Evolutionary conservation across 2,113 vertebrate species (phyloP), one percentile per base, ranked within the genome.

Genomic region (Hystrix brachyura): DNA sequence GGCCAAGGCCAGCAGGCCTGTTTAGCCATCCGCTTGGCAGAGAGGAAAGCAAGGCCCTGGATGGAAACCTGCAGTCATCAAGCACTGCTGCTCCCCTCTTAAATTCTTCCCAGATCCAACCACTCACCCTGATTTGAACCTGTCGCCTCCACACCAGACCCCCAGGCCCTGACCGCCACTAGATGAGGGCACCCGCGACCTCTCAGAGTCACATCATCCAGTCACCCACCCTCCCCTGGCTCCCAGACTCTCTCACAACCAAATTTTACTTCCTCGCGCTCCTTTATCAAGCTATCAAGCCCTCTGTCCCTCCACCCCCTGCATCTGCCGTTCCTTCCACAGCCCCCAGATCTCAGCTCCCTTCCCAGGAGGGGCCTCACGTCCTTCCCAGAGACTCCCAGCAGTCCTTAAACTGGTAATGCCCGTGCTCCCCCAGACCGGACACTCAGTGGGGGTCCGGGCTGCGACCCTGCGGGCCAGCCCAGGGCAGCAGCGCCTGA

Each of bases 51-150:
- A 15, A 71, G 25, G 64, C 34, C 78, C 19, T 0, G 4, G 12
- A 3, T 1, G 0, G 1, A 11, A 19, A 7, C 38, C 55, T 8
- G 7, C 14, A n/a, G 55, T 29, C 51, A 64, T 12, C 57, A 18
- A 71, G 59, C 10, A 51, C 29, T 65, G 17, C 64, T 25, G 25
- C 38, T 81, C 13, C 57, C 21, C 38, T 21, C 65, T 86, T 57
- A 38, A 62, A 71, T 34, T 67, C 60, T 48, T 53, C 79, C 46
- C n/a, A 57, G 13, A 79, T 32, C 32, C 32, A 10, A 72, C 65
- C 32, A 57, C n/a, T 7, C 46, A 53, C 17, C n/a, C 27, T 18
- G 38, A 32, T 29, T 23, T 62, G 46, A 92, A 55, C 19, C n/a
- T 5, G 51, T 53, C 32, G 46, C 64, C 34, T 60, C 51, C 19